Evolutionary conservation across 2,113 vertebrate species (phyloP).

Genomic region (Dicrurus megarhynchus): DNA sequence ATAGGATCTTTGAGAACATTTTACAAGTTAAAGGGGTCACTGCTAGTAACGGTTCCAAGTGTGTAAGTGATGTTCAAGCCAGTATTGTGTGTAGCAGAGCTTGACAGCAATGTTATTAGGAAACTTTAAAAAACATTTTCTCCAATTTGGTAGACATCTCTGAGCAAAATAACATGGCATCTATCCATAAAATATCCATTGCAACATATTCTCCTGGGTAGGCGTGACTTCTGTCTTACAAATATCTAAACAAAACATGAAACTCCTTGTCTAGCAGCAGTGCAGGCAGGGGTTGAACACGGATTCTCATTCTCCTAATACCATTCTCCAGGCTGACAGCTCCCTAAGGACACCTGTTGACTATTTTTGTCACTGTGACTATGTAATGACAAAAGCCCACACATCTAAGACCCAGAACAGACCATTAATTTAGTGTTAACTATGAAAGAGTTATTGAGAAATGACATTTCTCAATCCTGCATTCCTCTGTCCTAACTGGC

Average conservation of each 20-base stretch:
- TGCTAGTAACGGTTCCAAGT: neutral
- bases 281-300: neutral
- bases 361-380: neutral
- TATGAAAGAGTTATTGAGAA: neutral
- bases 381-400: neutral
- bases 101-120: neutral
- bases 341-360: neutral
- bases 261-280: neutral
- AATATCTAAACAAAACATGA: neutral
- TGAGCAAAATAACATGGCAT: neutral
- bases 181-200: neutral
- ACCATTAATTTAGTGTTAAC: neutral
- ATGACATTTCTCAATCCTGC: neutral
- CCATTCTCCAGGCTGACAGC: neutral
- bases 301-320: neutral
- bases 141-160: neutral
- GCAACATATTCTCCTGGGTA: neutral
- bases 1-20: slow-evolving; percentile 2
- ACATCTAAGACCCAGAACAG: neutral
- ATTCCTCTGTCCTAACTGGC: neutral
- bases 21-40: slow-evolving; percentile 24
- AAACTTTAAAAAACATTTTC: neutral
- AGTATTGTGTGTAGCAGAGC: neutral
- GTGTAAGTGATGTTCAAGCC: neutral
- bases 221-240: neutral